These are phyloP conservation scores for Pachypanchax playfairii DNA, from an alignment of 2,113 vertebrate species.

Conservation along the genomic window DNA sequence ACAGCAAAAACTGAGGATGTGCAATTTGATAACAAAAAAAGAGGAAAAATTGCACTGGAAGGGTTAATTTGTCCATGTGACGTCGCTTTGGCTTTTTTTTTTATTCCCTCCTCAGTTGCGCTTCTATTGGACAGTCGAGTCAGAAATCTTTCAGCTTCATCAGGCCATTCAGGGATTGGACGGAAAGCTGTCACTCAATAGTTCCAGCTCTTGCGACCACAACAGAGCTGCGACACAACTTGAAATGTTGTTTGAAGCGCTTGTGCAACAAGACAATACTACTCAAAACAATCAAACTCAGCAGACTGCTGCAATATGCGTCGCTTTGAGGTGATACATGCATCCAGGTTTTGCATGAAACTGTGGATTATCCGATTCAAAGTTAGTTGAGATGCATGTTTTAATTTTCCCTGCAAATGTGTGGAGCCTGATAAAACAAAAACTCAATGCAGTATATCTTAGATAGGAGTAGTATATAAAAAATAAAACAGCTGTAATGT, in stretches of 20 bases:
- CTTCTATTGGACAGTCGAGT: slow-evolving; percentile 67
- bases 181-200: slow-evolving; percentile 69
- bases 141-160: slow-evolving; percentile 49
- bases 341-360: neutral
- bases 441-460: neutral
- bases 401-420: slow-evolving; percentile 8
- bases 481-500: neutral
- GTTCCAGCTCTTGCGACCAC: slow-evolving; percentile 73
- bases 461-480: neutral
- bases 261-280: neutral
- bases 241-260: slow-evolving; percentile 53
- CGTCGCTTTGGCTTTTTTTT: slow-evolving; percentile 53
- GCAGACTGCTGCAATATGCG: no score
- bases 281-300: no score
- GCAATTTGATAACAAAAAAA: slow-evolving; percentile 33
- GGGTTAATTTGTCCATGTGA: slow-evolving; percentile 70
- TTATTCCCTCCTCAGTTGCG: slow-evolving; percentile 57
- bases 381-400: slow-evolving; percentile 25
- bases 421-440: neutral
- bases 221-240: slow-evolving; percentile 79
- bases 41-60: slow-evolving; percentile 12
- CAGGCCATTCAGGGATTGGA: slow-evolving; percentile 67
- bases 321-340: no score
- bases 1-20: no score
- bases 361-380: slow-evolving; percentile 17